These are phyloP conservation scores for Ostrea edulis DNA, from an alignment of 1,140 invertebrate species.

Conservation along the genomic window DNA sequence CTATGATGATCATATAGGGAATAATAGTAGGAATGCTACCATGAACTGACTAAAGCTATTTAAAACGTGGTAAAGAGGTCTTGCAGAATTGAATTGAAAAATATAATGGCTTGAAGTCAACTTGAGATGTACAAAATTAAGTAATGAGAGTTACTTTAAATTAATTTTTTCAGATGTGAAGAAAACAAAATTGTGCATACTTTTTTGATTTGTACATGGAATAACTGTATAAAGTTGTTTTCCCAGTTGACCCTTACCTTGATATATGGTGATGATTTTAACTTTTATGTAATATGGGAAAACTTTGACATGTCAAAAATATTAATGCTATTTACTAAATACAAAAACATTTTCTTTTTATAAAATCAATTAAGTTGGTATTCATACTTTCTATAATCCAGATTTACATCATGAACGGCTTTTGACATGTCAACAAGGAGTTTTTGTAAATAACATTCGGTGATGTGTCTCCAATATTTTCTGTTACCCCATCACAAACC, in stretches of 20 bases:
- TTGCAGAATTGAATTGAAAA: background rate
- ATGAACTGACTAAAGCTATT: background rate
- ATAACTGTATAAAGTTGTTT: background rate
- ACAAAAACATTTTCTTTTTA: background rate
- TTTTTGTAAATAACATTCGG: background rate
- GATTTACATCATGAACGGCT: background rate
- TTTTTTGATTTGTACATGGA: background rate
- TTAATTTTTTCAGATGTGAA: background rate
- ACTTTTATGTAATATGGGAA: background rate
- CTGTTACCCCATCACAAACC: slow-evolving; percentile 8
- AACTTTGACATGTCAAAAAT: background rate
- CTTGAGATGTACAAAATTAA: background rate
- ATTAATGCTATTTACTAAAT: background rate
- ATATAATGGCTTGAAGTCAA: background rate
- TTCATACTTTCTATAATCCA: background rate
- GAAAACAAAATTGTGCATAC: background rate
- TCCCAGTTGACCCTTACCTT: background rate
- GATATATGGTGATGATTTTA: background rate
- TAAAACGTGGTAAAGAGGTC: background rate
- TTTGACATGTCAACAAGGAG: background rate
- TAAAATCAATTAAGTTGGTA: background rate
- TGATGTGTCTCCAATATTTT: background rate
- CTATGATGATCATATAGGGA: too few species aligned
- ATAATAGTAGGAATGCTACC: too few species aligned
- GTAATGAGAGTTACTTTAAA: background rate